Conservation (phyloP, 2,888 invertebrate species). For the Diaprepes abbreviatus region DNA sequence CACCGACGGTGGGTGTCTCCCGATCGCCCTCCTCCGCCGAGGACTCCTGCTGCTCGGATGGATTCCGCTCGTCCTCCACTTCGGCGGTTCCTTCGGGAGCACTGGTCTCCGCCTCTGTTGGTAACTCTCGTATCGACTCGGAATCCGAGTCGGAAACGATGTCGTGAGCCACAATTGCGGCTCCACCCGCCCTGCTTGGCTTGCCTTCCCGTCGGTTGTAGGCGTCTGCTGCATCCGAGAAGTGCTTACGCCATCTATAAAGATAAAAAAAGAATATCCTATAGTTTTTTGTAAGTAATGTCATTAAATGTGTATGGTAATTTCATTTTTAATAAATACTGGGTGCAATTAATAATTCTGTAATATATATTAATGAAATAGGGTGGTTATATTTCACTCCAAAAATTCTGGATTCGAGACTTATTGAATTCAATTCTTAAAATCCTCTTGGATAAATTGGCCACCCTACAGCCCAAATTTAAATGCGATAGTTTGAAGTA, state of each 20-base stretch:
- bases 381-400: no score
- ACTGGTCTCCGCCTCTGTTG: slow-evolving; percentile 35
- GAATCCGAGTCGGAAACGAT: slow-evolving; percentile 51
- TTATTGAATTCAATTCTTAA: no score
- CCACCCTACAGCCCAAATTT: no score
- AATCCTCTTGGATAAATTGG: no score
- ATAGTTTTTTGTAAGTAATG: no score
- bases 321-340: no score
- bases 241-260: slow-evolving; percentile 57
- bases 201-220: slow-evolving; percentile 63
- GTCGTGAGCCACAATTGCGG: slow-evolving; percentile 7
- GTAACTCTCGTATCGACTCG: slow-evolving; percentile 51
- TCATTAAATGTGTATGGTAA: no score
- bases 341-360: no score
- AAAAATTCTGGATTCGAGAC: no score
- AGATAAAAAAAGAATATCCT: no score
- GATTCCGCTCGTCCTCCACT: background rate
- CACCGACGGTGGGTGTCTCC: slow-evolving; percentile 46
- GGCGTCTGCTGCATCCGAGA: slow-evolving; percentile 55
- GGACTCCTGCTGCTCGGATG: slow-evolving; percentile 30
- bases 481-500: no score
- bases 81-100: slow-evolving; percentile 21
- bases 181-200: slow-evolving; percentile 58
- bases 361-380: no score
- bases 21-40: slow-evolving; percentile 49